phyloP scores from a whole-genome alignment of 2,888 invertebrate species.

The Philopedon plagiatum region DNA sequence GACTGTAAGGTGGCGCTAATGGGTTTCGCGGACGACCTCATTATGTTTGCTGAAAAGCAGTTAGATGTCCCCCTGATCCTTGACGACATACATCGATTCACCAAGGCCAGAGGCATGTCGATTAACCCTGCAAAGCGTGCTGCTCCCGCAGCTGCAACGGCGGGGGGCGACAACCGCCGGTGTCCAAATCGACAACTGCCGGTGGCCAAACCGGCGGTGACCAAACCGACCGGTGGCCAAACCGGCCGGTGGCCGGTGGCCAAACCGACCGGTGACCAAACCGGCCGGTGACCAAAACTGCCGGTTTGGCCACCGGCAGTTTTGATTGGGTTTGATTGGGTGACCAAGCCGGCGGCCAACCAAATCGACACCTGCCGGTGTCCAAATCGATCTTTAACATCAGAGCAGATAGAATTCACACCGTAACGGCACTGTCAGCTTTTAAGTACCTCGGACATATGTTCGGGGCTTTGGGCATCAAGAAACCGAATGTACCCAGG shows the following conservation, averaged over 20 bases:
- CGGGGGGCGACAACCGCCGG: not conserved
- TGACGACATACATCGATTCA: not conserved
- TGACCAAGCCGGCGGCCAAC: no score
- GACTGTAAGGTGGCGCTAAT: not conserved
- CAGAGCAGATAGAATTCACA: not conserved
- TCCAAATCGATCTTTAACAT: not conserved
- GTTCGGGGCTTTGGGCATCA: not conserved
- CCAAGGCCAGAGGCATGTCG: not conserved
- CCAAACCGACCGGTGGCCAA: no score
- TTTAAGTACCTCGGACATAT: not conserved
- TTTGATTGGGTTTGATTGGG: no score
- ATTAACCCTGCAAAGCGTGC: not conserved
- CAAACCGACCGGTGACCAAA: no score
- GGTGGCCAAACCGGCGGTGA: no score
- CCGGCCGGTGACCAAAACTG: no score
- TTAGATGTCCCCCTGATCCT: not conserved
- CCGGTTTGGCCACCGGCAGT: no score
- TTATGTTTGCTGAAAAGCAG: not conserved
- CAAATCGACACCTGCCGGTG: not conserved
- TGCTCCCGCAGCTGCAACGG: not conserved
- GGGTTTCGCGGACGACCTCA: slow-evolving; percentile 2
- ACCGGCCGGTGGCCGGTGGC: no score
- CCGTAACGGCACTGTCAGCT: not conserved
- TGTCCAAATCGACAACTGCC: no score
- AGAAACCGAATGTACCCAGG: not conserved